Evolutionary conservation across 2,888 invertebrate genomes (phyloP).

Genomic region (Meiosimyza platycephala): DNA sequence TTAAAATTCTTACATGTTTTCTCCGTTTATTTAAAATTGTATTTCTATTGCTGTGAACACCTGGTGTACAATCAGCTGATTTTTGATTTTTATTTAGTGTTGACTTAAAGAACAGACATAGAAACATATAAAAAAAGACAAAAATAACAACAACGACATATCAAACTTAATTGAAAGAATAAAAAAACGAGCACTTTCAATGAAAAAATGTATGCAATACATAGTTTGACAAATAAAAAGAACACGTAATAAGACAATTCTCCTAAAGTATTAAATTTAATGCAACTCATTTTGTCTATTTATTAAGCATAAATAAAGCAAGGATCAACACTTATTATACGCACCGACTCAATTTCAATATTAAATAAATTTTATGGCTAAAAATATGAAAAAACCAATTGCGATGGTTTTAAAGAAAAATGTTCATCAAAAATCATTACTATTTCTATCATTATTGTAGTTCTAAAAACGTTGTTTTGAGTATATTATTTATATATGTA

Average conservation of each 20-base stretch:
- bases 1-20: slow-evolving; percentile 52
- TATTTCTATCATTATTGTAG: no score
- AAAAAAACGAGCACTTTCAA: slow-evolving; percentile 17
- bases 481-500: no score
- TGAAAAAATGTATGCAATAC: neutral
- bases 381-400: no score
- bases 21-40: slow-evolving; percentile 53
- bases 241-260: neutral
- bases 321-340: no score
- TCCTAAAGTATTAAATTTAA: no score
- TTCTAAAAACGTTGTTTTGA: no score
- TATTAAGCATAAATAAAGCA: no score
- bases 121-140: slow-evolving; percentile 28
- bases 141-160: slow-evolving; percentile 38
- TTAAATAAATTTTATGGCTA: no score
- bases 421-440: no score
- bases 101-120: slow-evolving; percentile 49
- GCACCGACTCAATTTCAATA: no score
- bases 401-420: no score
- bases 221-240: slow-evolving; percentile 1
- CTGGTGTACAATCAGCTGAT: slow-evolving; percentile 35
- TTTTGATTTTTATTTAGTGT: slow-evolving; percentile 47
- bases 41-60: slow-evolving; percentile 30
- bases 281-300: no score
- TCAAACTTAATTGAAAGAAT: neutral